A percentile compares a stretch with the other conserved stretches of the same genome.
Conservation (phyloP, 64 coral and sea anemone genomes). For the Actinia equina region DNA sequence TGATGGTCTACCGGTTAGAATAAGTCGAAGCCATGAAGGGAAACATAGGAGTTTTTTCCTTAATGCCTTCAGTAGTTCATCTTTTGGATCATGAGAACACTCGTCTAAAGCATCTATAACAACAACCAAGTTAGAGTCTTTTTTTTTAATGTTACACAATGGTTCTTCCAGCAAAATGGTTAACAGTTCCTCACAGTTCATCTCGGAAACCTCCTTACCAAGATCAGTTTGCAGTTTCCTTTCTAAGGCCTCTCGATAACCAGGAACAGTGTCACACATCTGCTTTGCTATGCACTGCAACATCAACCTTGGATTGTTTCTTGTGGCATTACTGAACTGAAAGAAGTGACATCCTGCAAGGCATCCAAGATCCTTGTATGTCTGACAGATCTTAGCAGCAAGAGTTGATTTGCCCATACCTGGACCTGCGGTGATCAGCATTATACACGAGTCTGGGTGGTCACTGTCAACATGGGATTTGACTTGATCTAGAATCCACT, state of each 20-base stretch:
- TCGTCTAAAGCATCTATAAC: not conserved
- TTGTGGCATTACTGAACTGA: conserved; percentile 47
- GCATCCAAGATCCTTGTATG: conserved; percentile 37
- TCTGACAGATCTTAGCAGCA: conserved; percentile 15
- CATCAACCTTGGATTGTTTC: conserved; percentile 45
- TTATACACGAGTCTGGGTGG: conserved; percentile 25
- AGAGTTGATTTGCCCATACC: conserved; percentile 67
- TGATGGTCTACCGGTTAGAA: not conserved
- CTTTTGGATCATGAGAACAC: not conserved
- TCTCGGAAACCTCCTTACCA: not conserved
- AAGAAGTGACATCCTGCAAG: not conserved
- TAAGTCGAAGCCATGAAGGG: not conserved
- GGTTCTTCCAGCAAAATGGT: not conserved
- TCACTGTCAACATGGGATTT: conserved; percentile 3
- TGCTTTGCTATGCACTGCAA: conserved; percentile 49
- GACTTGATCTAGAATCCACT: conserved; percentile 1
- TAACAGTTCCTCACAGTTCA: not conserved
- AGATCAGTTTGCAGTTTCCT: conserved; percentile 28
- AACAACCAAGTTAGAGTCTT: not conserved
- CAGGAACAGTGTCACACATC: too few species aligned
- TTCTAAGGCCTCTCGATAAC: not conserved
- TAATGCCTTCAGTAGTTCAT: not conserved
- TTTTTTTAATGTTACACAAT: not conserved
- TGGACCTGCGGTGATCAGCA: conserved; percentile 15
- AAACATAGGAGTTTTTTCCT: not conserved